Evolutionary conservation across 2,888 invertebrate species (phyloP).

Genomic region (Nezara viridula): DNA sequence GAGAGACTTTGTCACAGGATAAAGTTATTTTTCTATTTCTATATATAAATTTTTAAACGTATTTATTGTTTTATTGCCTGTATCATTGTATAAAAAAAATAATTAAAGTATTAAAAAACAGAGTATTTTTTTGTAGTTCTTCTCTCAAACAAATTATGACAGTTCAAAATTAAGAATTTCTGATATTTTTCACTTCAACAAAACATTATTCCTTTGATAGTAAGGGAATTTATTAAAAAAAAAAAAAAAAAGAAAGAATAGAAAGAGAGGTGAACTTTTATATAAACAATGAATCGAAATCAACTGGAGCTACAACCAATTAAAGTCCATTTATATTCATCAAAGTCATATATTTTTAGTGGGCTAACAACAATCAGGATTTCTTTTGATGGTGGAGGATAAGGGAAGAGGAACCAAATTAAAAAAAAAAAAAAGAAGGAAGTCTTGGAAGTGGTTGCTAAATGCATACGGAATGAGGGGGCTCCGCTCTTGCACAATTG

Average conservation of each 20-base stretch:
- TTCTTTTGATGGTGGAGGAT: background rate
- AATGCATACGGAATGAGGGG: background rate
- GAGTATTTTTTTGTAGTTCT: too few species aligned
- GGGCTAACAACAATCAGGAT: conserved; percentile 13
- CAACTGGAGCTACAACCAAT: background rate
- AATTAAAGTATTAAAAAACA: too few species aligned
- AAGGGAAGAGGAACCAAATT: background rate
- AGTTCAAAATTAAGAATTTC: too few species aligned
- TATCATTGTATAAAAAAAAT: too few species aligned
- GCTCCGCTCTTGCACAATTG: background rate
- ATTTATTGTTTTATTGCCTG: too few species aligned
- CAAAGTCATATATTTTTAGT: conserved; percentile 24
- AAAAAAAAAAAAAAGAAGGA: background rate
- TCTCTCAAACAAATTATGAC: too few species aligned
- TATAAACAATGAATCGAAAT: background rate
- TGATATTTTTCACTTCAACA: too few species aligned
- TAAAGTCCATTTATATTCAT: background rate
- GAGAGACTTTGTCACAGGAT: too few species aligned
- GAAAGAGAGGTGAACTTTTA: background rate
- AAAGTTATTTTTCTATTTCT: too few species aligned
- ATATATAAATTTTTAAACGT: too few species aligned
- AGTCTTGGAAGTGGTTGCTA: background rate
- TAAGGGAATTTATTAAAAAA: background rate
- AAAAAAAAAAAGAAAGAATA: too few species aligned
- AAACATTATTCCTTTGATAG: background rate